Percentiles rank a stretch among this genome's conserved stretches.
phyloP scores from a whole-genome alignment of 2,888 invertebrate species.

The Exocentrus adspersus region DNA sequence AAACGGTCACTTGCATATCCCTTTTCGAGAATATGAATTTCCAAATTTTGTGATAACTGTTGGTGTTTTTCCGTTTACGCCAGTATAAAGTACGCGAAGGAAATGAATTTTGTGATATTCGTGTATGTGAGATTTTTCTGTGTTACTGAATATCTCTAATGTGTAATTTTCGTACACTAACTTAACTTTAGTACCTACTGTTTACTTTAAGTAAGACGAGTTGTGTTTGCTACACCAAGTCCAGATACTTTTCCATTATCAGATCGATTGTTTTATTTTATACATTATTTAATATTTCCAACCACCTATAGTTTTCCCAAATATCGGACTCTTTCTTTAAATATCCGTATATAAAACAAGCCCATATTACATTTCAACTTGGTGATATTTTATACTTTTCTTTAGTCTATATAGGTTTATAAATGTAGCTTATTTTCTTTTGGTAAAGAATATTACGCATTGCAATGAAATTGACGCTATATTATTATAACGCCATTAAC shows the following conservation, averaged over 20 bases:
- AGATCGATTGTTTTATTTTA: background rate
- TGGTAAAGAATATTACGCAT: background rate
- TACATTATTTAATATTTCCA: background rate
- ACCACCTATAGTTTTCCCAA: too few species aligned
- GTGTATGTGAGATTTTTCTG: slow-evolving; percentile 1
- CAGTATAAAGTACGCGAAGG: slow-evolving; percentile 7
- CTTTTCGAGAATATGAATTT: slow-evolving; percentile 5
- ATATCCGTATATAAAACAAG: too few species aligned
- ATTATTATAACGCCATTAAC: background rate
- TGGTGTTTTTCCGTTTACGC: background rate
- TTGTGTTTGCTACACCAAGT: background rate
- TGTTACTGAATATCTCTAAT: slow-evolving; percentile 2
- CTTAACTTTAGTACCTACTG: background rate
- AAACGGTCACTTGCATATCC: background rate
- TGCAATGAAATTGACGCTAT: background rate
- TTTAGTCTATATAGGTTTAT: background rate
- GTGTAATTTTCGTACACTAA: background rate
- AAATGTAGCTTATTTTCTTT: too few species aligned
- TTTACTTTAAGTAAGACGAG: background rate
- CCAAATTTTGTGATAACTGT: slow-evolving; percentile 7
- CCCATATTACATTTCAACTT: background rate
- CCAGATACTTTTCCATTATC: background rate
- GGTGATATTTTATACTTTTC: background rate
- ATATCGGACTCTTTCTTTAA: too few species aligned
- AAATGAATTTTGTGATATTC: slow-evolving; percentile 22